Base-by-base conservation (phyloP, 2,888 invertebrate genomes). In the Cantharis flavilabris region DNA sequence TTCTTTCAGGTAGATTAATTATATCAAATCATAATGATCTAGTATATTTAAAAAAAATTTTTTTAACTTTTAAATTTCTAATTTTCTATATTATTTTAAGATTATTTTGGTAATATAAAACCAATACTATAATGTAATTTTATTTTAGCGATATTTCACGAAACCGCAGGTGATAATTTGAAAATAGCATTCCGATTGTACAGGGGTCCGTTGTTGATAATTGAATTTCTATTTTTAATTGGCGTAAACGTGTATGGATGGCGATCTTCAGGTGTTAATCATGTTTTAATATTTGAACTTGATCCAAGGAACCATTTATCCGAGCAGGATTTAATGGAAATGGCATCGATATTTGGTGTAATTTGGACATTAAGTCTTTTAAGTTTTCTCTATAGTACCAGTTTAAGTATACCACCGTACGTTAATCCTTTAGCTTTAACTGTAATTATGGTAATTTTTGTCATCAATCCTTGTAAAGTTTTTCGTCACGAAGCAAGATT, bases 181-280 rank as follows among this genome's bases (percentile, higher is more conserved):
- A 89, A 90, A 85, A 92, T 94, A 16, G 94, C 94, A 0, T 91
- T 96, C 83, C 91, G 94, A 11, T 90, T 97, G 80, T 97, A 95
- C 87, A 91, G 96, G 10, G 95, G 94, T 0, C 94, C 95, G 3
- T 91, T 96, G 77, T 90, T 96, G 2, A 89, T 96, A 70, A 93
- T 94, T 71, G 91, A 94, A 81, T 94, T 94, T 85, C 88, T 95
- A 65, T 95, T 95, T 86, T 89, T 96, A 26, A 93, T 95, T 87
- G 95, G 95, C 69, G 91, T 95, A 69, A 96, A 96, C 87, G 94
- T 95, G 0, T 95, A 95, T 84, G 95, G 95, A 26, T 95, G 95
- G 95, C 88, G 95, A 76, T 93, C 94, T 10, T 94, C 94, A 0
- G 95, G 95, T 13, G 95, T 96, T 3, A 96, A 95, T 86, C 95